Percentiles rank a stretch among this genome's conserved stretches.
phyloP scores from a whole-genome alignment of 2,888 invertebrate species.

The Cryptophagus acutangulus region DNA sequence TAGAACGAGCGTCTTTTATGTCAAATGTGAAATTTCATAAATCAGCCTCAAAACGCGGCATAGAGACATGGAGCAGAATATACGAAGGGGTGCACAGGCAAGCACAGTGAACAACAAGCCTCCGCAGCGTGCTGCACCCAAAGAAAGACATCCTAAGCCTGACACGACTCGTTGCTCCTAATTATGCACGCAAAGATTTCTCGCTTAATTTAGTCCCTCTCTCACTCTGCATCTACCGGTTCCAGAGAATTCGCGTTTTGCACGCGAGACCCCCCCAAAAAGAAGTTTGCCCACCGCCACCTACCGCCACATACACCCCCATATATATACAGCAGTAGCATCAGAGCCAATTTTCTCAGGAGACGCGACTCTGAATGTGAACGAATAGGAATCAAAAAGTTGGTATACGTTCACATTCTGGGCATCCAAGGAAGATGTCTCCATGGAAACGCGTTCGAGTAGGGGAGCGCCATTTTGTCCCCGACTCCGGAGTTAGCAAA shows the following conservation, averaged over 20 bases:
- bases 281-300: conserved; percentile 12
- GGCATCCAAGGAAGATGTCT: conserved; percentile 41
- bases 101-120: conserved; percentile 38
- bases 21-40: conserved; percentile 40
- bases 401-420: conserved; percentile 34
- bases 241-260: conserved; percentile 36
- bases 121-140: conserved; percentile 18
- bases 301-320: conserved; percentile 23
- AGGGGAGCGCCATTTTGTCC: conserved; percentile 47
- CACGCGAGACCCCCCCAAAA: no score
- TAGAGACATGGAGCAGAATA: no score
- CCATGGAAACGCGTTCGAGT: conserved; percentile 46
- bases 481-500: conserved; percentile 43
- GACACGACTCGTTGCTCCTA: conserved; percentile 48
- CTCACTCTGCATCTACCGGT: no score
- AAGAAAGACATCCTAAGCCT: conserved; percentile 34
- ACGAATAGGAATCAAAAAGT: neutral
- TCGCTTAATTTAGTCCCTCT: conserved; percentile 50
- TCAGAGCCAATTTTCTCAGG: conserved; percentile 36
- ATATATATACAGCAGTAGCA: no score
- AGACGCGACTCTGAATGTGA: conserved; percentile 34
- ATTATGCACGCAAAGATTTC: conserved; percentile 50
- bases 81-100: no score
- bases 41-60: no score
- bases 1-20: conserved; percentile 18